Evolutionary conservation across 64 coral and sea anemone species (phyloP), one percentile per base, ranked within the genome.

Genomic region (Orbicella faveolata): DNA sequence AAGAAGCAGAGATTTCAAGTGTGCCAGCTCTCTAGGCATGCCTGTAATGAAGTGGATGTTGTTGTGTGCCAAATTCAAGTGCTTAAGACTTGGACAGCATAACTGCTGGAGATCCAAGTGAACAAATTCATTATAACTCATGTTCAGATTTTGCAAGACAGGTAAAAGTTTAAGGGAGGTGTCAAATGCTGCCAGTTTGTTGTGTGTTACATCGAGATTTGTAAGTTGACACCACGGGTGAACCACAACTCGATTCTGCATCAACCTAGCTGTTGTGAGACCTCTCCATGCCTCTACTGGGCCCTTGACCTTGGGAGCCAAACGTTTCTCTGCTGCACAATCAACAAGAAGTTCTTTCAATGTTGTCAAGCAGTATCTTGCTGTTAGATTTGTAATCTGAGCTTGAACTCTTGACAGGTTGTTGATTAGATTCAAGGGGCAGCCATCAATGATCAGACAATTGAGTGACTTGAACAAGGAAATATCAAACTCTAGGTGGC

Each of bases 401-500:
- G 75, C 72, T 44, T 97, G 95, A 16, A 97, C 52, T 66, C 77
- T 62, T 64, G 91, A 80, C 13, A 97, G 61, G 36, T 89, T 89
- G 37, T 90, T 88, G 20, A 97, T 87, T 18, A 97, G 63, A 67
- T 25, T 79, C 51, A 97, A 89, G 10, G 92, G 95, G 73, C 92
- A 90, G 75, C 92, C 92, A 57, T 94, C 84, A 25, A 97, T 68
- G 37, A 77, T 81, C 25, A 97, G 76, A 73, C 83, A 80, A 34
- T 68, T 97, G n/a, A 99, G 59, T 30, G 91, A 89, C 91, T 94
- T 99, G 39, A 99, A 99, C 78, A 99, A 93, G 9, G 97, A 99
- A 41, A 96, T 86, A 70, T 99, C 97, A 95, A 99, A 99, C 61
- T 95, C 97, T 21, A 96, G 59, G 62, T 99, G 94, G 34, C 75